These are phyloP conservation scores for Gorsachius magnificus DNA, from an alignment of 2,797 vertebrate genomes.

Conservation along the genomic window DNA sequence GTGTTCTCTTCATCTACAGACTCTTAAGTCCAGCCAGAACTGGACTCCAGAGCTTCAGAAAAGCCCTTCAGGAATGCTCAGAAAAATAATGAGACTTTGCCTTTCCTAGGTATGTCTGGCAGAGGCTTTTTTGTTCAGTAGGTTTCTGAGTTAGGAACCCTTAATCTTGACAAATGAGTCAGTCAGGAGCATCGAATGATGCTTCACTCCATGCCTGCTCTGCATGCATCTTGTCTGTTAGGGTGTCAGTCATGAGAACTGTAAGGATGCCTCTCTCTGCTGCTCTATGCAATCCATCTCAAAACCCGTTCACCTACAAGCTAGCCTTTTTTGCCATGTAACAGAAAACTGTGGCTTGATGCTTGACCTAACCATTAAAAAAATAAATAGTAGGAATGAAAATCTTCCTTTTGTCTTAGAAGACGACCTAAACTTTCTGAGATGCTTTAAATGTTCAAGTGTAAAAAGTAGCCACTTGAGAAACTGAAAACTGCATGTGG, in stretches of 20 bases:
- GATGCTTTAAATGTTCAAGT: not conserved
- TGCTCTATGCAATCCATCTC: not conserved
- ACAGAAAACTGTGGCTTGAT: not conserved
- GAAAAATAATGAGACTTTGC: not conserved
- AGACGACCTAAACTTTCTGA: not conserved
- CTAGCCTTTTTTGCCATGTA: not conserved
- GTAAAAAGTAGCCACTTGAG: not conserved
- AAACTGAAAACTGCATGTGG: not conserved
- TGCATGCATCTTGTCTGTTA: not conserved
- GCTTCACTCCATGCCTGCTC: not conserved
- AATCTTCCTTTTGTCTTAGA: not conserved
- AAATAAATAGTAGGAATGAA: not conserved
- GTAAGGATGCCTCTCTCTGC: not conserved
- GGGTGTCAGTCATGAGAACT: not conserved
- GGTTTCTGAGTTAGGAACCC: not conserved
- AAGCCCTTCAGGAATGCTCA: not conserved
- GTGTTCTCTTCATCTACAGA: not conserved
- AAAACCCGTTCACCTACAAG: not conserved
- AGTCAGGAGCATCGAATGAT: not conserved
- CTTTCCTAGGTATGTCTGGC: not conserved
- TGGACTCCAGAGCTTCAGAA: not conserved
- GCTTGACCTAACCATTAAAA: not conserved
- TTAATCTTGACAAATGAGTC: not conserved
- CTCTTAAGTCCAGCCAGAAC: not conserved
- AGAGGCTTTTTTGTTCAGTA: not conserved